Evolutionary conservation across 1,140 invertebrate species (phyloP).

Genomic region (Limonius californicus): DNA sequence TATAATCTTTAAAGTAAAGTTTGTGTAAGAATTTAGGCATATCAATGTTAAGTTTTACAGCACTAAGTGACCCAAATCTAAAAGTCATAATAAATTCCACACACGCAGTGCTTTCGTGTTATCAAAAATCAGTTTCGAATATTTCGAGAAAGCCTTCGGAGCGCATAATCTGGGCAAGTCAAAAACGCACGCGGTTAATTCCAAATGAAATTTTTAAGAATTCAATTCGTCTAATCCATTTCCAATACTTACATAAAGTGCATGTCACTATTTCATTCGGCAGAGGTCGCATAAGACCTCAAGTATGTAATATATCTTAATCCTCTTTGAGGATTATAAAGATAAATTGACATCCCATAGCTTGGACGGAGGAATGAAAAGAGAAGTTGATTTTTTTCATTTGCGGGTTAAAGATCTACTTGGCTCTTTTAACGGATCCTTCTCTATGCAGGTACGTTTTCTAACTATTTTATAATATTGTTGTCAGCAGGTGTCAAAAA

Average conservation of each 20-base stretch:
- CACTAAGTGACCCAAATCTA: too few relatives aligned
- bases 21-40: too few relatives aligned
- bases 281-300: neutral
- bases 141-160: neutral
- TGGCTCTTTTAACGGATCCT: neutral
- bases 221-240: constrained; percentile 4
- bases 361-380: neutral
- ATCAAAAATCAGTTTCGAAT: neutral
- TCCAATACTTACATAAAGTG: constrained; percentile 1
- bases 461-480: neutral
- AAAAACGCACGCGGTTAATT: neutral
- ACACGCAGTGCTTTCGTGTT: too few relatives aligned
- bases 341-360: constrained; percentile 9
- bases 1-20: too few relatives aligned
- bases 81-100: too few relatives aligned
- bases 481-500: neutral
- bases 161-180: constrained; percentile 1
- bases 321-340: constrained; percentile 8
- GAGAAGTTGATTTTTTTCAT: neutral
- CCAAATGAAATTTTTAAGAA: constrained; percentile 9
- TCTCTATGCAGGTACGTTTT: neutral
- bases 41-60: too few relatives aligned
- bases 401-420: neutral
- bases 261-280: constrained; percentile 7
- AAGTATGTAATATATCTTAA: constrained; percentile 12